Evolutionary conservation across 2,797 vertebrate species (phyloP).

Genomic region (Sus cebifrons): DNA sequence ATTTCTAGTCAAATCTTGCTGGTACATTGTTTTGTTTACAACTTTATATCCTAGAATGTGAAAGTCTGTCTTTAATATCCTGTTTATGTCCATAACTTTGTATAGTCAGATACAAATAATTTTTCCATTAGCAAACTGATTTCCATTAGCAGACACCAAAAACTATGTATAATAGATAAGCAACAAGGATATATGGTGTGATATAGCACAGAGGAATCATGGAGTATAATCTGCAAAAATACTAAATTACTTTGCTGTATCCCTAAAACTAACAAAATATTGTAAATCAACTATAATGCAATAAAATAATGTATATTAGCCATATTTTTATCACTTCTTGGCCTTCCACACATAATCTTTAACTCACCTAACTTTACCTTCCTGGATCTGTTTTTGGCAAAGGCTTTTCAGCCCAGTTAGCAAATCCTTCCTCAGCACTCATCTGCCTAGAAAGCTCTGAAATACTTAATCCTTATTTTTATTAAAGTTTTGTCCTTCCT

Average conservation of each 20-base stretch:
- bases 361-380: background rate
- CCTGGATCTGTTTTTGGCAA: background rate
- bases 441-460: background rate
- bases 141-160: background rate
- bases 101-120: background rate
- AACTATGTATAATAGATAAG: no score
- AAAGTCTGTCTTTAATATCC: background rate
- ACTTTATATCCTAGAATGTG: background rate
- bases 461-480: background rate
- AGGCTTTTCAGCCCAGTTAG: background rate
- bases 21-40: background rate
- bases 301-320: no score
- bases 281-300: no score
- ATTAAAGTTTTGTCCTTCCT: background rate
- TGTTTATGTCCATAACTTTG: background rate
- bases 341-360: background rate
- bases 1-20: background rate
- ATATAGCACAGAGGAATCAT: no score
- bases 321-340: background rate
- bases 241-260: no score
- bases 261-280: no score
- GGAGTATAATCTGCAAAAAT: no score
- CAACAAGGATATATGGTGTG: no score
- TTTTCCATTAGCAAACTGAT: background rate
- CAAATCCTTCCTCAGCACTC: slow-evolving; percentile 17